Percentiles rank a stretch among this genome's conserved stretches.
phyloP scores from a whole-genome alignment of 2,888 invertebrate genomes.

The Thymelicus acteon region DNA sequence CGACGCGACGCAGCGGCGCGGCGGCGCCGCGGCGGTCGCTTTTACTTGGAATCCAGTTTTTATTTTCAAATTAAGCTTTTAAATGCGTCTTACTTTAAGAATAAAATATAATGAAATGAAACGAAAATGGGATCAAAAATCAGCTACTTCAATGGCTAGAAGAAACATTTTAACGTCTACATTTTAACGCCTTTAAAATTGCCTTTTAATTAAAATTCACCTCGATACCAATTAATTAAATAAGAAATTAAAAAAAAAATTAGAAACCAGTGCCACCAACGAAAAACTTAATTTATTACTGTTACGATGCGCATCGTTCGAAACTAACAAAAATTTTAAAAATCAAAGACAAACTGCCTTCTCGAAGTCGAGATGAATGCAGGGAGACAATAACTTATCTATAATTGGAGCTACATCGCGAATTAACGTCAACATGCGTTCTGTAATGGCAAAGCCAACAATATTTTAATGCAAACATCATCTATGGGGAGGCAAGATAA shows the following conservation, averaged over 20 bases:
- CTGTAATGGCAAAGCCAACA: constrained; percentile 67
- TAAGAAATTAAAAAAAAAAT: no score
- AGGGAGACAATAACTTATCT: constrained; percentile 42
- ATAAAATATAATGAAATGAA: no score
- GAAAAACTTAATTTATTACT: no score
- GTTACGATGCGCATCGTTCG: no score
- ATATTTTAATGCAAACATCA: constrained; percentile 67
- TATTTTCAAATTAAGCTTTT: background rate
- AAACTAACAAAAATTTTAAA: no score
- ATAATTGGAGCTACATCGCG: constrained; percentile 52
- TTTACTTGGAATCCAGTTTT: constrained; percentile 22
- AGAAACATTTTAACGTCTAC: no score
- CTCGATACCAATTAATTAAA: no score
- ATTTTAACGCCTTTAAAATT: no score
- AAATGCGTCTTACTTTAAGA: background rate
- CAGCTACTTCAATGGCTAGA: no score
- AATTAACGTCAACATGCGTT: constrained; percentile 66
- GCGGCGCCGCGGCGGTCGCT: constrained; percentile 26
- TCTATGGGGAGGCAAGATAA: constrained; percentile 51
- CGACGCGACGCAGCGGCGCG: constrained; percentile 19
- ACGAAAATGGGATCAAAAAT: no score
- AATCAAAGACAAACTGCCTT: background rate
- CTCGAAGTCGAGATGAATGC: background rate
- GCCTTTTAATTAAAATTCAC: no score
- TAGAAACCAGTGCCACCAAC: no score